Evolutionary conservation across 1,140 invertebrate species (phyloP).

Genomic region (Tetraneura akinire): DNA sequence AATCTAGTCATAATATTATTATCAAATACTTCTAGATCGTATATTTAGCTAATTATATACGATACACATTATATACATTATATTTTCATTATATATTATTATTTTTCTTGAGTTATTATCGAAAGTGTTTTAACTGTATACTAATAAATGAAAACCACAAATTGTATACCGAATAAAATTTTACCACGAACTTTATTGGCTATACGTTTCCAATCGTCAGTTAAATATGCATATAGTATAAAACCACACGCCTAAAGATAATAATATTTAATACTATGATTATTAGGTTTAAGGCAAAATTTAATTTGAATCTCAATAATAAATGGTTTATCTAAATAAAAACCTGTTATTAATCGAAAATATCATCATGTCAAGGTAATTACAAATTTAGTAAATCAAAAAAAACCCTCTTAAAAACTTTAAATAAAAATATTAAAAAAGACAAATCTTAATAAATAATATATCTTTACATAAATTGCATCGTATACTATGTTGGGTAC

Average conservation of each 20-base stretch:
- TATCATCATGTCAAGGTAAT: constrained; percentile 16
- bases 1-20: neutral
- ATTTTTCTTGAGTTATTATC: neutral
- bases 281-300: neutral
- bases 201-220: neutral
- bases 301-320: neutral
- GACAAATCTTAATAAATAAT: too few relatives aligned
- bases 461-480: too few relatives aligned
- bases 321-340: neutral
- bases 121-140: neutral
- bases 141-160: neutral
- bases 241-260: neutral
- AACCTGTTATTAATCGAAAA: neutral
- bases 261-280: neutral
- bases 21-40: neutral
- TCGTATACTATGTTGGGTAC: too few relatives aligned
- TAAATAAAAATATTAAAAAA: too few relatives aligned
- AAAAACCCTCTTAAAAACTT: neutral
- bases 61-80: neutral
- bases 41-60: neutral
- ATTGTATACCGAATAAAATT: neutral
- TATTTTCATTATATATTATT: neutral
- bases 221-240: neutral
- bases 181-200: neutral
- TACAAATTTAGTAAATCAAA: neutral